These are phyloP conservation scores for Chloroclystis v-ata DNA, from an alignment of 2,888 invertebrate species.

Conservation along the genomic window DNA sequence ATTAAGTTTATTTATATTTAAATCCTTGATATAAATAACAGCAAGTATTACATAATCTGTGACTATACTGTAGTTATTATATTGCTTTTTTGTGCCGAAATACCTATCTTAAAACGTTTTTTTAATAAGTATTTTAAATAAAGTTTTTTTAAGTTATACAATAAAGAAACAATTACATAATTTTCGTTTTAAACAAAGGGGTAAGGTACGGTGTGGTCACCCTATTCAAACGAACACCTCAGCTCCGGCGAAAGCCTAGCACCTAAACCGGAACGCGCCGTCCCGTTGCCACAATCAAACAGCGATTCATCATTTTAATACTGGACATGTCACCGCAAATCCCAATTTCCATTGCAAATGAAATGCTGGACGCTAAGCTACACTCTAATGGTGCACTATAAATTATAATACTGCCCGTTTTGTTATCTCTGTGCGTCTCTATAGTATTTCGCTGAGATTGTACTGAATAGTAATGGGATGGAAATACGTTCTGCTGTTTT, in stretches of 20 bases:
- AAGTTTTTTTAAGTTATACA: no score
- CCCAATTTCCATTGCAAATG: constrained; percentile 74
- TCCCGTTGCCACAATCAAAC: constrained; percentile 57
- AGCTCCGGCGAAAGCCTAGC: constrained; percentile 7
- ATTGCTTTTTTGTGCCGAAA: no score
- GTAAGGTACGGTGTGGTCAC: no score
- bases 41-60: no score
- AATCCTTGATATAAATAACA: no score
- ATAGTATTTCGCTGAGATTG: constrained; percentile 72
- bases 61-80: no score
- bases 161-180: no score
- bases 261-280: constrained; percentile 21
- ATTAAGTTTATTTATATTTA: no score
- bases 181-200: no score
- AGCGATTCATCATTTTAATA: constrained; percentile 73
- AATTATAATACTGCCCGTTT: constrained; percentile 66
- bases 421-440: constrained; percentile 63
- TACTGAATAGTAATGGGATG: constrained; percentile 69
- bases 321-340: constrained; percentile 72
- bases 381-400: constrained; percentile 66
- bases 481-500: constrained; percentile 51
- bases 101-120: no score
- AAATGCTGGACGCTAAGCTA: constrained; percentile 59
- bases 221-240: no score
- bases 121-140: no score